phyloP scores from a whole-genome alignment of 2,113 vertebrate species.

The Myotis yumanensis region DNA sequence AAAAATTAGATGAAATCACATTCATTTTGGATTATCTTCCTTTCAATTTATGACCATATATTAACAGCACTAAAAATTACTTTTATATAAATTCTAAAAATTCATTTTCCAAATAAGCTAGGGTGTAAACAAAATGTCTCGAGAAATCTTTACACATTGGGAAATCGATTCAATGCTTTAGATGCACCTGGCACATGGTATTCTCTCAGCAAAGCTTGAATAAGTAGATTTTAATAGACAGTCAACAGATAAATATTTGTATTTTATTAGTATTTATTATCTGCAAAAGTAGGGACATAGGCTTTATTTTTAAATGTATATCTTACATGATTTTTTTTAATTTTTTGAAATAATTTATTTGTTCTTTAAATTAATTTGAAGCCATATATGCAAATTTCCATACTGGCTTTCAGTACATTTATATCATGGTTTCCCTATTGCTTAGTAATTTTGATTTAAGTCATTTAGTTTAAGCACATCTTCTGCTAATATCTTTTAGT shows the following conservation, averaged over 20 bases:
- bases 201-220: not conserved
- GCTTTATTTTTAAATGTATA: not conserved
- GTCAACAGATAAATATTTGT: not conserved
- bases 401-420: not conserved
- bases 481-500: not conserved
- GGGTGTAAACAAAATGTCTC: not conserved
- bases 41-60: not conserved
- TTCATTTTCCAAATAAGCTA: not conserved
- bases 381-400: not conserved
- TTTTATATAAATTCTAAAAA: not conserved
- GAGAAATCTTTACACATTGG: not conserved
- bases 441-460: not conserved
- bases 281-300: not conserved
- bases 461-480: not conserved
- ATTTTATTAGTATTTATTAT: not conserved
- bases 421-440: not conserved
- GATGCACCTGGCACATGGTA: not conserved
- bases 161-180: not conserved
- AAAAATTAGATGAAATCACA: not conserved
- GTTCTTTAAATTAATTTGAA: constrained; percentile 5
- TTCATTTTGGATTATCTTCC: not conserved
- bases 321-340: not conserved
- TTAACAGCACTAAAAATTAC: not conserved
- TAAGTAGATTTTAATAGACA: not conserved
- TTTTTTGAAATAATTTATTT: not conserved